Evolutionary conservation across 2,888 invertebrate species (phyloP).

Genomic region (Drosophila cracens): DNA sequence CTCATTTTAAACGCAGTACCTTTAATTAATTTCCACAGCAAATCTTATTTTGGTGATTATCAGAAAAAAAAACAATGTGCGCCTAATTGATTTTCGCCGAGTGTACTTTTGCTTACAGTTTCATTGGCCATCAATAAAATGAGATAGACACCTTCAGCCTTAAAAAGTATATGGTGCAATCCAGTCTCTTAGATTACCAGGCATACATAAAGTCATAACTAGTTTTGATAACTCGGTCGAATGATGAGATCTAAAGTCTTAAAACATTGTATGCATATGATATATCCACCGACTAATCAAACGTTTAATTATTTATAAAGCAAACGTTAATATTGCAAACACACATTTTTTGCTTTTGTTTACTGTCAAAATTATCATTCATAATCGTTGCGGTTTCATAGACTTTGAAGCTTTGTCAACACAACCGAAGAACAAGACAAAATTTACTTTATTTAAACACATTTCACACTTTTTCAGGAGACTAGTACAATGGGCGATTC

Average conservation of each 20-base stretch:
- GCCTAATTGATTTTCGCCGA: neutral
- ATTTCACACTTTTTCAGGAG: neutral
- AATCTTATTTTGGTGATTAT: neutral
- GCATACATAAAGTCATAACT: neutral
- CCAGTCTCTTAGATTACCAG: neutral
- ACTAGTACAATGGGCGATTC: conserved; percentile 20
- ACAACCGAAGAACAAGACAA: neutral
- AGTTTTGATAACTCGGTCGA: neutral
- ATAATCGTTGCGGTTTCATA: neutral
- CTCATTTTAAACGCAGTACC: no score
- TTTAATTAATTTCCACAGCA: neutral
- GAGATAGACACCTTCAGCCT: neutral
- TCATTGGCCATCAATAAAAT: neutral
- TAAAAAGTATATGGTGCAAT: neutral
- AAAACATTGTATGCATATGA: neutral
- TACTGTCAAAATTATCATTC: neutral
- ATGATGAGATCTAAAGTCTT: neutral
- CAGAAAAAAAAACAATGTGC: neutral
- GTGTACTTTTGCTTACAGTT: neutral
- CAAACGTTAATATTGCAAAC: neutral
- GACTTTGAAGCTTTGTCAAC: neutral
- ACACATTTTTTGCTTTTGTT: neutral
- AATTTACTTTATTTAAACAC: neutral
- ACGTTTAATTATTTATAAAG: neutral
- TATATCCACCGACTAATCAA: no score